These are phyloP conservation scores for Epistrophe eligans DNA, from an alignment of 2,888 invertebrate genomes.

Conservation along the genomic window DNA sequence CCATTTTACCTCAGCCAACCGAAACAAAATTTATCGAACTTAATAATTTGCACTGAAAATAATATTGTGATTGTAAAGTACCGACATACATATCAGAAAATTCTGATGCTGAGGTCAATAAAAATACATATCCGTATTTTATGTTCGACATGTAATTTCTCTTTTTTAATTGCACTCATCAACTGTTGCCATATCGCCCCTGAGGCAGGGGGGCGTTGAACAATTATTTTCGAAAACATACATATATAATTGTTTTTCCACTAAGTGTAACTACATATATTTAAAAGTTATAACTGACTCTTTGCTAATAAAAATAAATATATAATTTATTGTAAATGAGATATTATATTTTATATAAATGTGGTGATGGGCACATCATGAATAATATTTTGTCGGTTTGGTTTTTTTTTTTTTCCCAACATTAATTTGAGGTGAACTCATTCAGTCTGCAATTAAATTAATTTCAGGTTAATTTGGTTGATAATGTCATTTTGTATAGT, in stretches of 20 bases:
- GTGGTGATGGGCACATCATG: slow-evolving; percentile 20
- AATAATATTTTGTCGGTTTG: slow-evolving; percentile 48
- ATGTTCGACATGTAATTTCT: slow-evolving; percentile 59
- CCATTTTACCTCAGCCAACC: neutral
- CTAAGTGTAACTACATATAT: neutral
- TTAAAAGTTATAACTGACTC: neutral
- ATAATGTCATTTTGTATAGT: slow-evolving; percentile 53
- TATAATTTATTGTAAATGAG: slow-evolving; percentile 65
- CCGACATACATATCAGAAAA: neutral
- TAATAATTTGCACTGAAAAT: slow-evolving; percentile 53
- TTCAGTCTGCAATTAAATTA: slow-evolving; percentile 47
- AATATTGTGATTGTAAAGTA: slow-evolving; percentile 16
- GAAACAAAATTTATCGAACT: slow-evolving; percentile 22
- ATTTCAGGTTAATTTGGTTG: slow-evolving; percentile 70
- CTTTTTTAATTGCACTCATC: slow-evolving; percentile 73
- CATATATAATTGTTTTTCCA: slow-evolving; percentile 1
- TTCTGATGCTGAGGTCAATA: slow-evolving; percentile 47
- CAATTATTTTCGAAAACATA: slow-evolving; percentile 3
- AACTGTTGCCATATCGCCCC: slow-evolving; percentile 42
- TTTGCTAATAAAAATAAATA: neutral
- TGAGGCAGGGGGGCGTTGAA: neutral
- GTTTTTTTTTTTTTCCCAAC: slow-evolving; percentile 9
- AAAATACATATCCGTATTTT: slow-evolving; percentile 34
- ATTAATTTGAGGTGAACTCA: slow-evolving; percentile 60
- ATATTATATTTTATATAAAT: slow-evolving; percentile 26